A percentile compares a stretch with the other conserved stretches of the same genome.
phyloP scores from a whole-genome alignment of 2,797 vertebrate genomes.

The Sciurus vulgaris region DNA sequence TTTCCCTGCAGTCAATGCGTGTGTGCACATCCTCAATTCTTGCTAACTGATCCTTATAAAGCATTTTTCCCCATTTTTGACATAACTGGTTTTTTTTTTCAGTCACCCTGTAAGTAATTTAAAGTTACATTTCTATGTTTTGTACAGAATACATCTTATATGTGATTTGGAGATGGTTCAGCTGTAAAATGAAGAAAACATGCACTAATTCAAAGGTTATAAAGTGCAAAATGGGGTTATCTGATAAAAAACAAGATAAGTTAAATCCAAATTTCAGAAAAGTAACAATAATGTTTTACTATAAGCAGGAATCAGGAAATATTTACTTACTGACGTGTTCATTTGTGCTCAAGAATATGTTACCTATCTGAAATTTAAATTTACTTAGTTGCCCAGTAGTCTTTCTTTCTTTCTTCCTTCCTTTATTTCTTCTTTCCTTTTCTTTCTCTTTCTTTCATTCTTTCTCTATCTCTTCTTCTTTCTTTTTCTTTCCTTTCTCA shows the following conservation, averaged over 20 bases:
- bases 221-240: background rate
- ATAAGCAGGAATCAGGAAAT: background rate
- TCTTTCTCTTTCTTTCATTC: too few species aligned
- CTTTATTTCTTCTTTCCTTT: background rate
- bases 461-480: too few species aligned
- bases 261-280: background rate
- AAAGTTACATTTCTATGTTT: background rate
- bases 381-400: background rate
- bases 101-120: background rate
- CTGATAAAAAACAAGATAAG: background rate
- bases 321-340: background rate
- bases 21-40: background rate
- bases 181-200: background rate
- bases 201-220: background rate
- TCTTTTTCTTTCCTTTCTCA: background rate
- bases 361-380: background rate
- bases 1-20: background rate
- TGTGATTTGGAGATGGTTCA: background rate
- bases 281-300: background rate
- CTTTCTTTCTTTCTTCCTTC: background rate
- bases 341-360: background rate
- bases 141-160: background rate
- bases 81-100: background rate
- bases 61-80: background rate
- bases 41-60: background rate